Evolutionary conservation across 2,888 invertebrate species (phyloP).

Genomic region (Limnephilus marmoratus): DNA sequence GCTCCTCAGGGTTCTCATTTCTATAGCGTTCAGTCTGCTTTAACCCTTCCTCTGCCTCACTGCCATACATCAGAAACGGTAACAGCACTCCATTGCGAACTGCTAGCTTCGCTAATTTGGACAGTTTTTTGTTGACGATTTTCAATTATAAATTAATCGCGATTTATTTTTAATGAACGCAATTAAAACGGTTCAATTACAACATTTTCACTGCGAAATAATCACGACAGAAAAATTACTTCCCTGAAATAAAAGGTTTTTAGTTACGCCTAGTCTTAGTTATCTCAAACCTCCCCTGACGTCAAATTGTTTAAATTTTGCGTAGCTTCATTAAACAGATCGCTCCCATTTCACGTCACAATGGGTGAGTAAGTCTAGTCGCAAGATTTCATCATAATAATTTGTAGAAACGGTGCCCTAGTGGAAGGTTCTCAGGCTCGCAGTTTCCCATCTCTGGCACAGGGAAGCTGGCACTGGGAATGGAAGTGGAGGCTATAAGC

Average conservation of each 20-base stretch:
- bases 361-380: not conserved
- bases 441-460: constrained; percentile 6
- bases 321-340: not conserved
- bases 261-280: not conserved
- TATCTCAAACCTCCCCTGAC: not conserved
- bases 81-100: too few species aligned
- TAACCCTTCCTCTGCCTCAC: too few species aligned
- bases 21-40: too few species aligned
- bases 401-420: not conserved
- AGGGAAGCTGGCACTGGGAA: not conserved
- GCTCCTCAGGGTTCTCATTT: too few species aligned
- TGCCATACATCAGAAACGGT: too few species aligned
- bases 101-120: too few species aligned
- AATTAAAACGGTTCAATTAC: not conserved
- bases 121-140: too few species aligned
- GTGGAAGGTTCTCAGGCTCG: not conserved
- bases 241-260: not conserved
- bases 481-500: not conserved
- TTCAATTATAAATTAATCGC: too few species aligned
- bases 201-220: not conserved
- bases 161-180: not conserved
- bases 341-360: not conserved
- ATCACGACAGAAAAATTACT: not conserved
- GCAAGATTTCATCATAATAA: not conserved
- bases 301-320: not conserved